phyloP scores from a whole-genome alignment of 2,888 invertebrate species.

The Amphiduros pacificus region DNA sequence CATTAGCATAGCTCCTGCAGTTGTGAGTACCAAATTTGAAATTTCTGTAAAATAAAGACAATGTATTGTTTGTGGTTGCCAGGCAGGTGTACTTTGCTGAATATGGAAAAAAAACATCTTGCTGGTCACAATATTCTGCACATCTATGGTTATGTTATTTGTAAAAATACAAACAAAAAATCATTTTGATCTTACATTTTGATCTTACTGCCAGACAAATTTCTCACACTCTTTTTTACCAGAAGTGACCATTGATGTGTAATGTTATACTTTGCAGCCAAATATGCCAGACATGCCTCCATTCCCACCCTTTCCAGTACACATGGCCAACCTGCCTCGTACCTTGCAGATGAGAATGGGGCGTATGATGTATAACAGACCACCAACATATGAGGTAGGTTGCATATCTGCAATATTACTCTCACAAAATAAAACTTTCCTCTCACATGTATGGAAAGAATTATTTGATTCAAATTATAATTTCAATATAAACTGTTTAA shows the following conservation, averaged over 20 bases:
- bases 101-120: too few relatives aligned
- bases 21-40: constrained; percentile 32
- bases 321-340: constrained; percentile 44
- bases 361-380: constrained; percentile 66
- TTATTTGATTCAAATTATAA: too few relatives aligned
- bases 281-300: constrained; percentile 40
- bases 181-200: too few relatives aligned
- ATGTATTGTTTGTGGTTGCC: too few relatives aligned
- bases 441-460: too few relatives aligned
- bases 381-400: constrained; percentile 52
- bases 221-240: too few relatives aligned
- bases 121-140: too few relatives aligned
- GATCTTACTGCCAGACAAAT: too few relatives aligned
- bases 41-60: not conserved
- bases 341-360: constrained; percentile 61
- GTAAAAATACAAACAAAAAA: too few relatives aligned
- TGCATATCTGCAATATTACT: not conserved
- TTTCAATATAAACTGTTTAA: too few relatives aligned
- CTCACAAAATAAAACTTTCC: not conserved
- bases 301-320: constrained; percentile 39
- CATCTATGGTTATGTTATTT: too few relatives aligned
- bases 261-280: constrained; percentile 24
- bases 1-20: constrained; percentile 62
- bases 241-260: not conserved
- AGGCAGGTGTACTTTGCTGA: too few relatives aligned